Evolutionary conservation across 2,888 invertebrate species (phyloP), one percentile per base, ranked within the genome.

Genomic region (Cantharis flavilabris): DNA sequence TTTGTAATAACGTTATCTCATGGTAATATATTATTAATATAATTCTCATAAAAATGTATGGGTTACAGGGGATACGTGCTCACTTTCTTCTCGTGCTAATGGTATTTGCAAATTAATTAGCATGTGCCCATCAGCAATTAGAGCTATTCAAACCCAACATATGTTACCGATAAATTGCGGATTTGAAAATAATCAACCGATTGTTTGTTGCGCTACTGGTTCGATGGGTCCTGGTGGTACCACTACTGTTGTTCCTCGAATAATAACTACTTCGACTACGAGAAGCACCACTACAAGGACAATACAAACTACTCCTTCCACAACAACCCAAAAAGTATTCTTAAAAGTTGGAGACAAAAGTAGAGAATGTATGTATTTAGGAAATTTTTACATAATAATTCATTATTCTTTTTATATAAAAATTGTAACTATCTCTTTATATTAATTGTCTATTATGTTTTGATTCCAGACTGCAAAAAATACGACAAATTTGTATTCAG

Each of bases 41-140:
- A 20, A 20, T 20, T 20, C 3, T 20, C 3, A 20, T 16, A 16
- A 16, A 16, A 16, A 16, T 16, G 20, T 20, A 3, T 20, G 3
- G 3, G 20, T 64, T 64, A 11, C 13, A 49, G 70, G 70, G n/a
- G 33, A 33, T 9, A 4, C 7, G 3, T 70, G 70, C 13, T 49
- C 18, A 33, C 16, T 18, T n/a, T 20, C 11, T 64, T 18, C 33
- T 10, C 49, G 70, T 1, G 18, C 18, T 3, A 70, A 49, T 18
- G 70, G 70, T 14, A 30, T 20, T 16, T 70, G 70, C 30, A 28
- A 18, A 2, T 16, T 16, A 49, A 33, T 49, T 16, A 20, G n/a
- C 9, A 1, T 0, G 18, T 70, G 33, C n/a, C 18, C 49, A 5
- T 3, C 70, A 9, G 16, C 18, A 92, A 82, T 90, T 91, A 88